phyloP scores from a whole-genome alignment of 2,113 vertebrate species.

The Etheostoma cragini region DNA sequence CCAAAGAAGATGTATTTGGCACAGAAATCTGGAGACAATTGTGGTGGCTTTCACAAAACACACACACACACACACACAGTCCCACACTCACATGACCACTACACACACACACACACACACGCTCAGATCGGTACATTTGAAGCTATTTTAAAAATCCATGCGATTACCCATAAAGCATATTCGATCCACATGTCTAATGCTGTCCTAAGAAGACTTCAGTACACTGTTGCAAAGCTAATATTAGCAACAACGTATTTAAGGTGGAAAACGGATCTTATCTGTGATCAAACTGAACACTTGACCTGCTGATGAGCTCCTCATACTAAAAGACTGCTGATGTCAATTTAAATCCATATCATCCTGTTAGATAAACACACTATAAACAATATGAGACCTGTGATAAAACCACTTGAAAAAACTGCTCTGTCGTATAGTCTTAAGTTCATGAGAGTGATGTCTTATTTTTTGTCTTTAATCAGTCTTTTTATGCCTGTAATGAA shows the following conservation, averaged over 20 bases:
- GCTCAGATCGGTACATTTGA: background rate
- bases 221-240: background rate
- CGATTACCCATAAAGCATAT: background rate
- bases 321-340: background rate
- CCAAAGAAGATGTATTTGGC: background rate
- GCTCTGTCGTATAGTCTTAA: background rate
- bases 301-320: background rate
- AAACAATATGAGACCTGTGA: background rate
- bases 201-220: background rate
- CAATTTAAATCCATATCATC: background rate
- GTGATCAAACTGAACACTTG: background rate
- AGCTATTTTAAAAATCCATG: background rate
- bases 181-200: background rate
- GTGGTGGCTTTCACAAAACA: background rate
- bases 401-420: conserved; percentile 19
- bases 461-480: conserved; percentile 72
- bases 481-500: conserved; percentile 74
- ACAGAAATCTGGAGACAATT: background rate
- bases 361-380: background rate
- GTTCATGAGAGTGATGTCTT: conserved; percentile 48
- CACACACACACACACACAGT: background rate
- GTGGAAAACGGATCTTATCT: background rate
- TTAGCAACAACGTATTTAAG: background rate
- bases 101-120: background rate
- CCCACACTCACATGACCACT: background rate